Evolutionary conservation across 2,797 vertebrate species (phyloP), one percentile per base, ranked within the genome.

Genomic region (Peromyscus melanophrys): DNA sequence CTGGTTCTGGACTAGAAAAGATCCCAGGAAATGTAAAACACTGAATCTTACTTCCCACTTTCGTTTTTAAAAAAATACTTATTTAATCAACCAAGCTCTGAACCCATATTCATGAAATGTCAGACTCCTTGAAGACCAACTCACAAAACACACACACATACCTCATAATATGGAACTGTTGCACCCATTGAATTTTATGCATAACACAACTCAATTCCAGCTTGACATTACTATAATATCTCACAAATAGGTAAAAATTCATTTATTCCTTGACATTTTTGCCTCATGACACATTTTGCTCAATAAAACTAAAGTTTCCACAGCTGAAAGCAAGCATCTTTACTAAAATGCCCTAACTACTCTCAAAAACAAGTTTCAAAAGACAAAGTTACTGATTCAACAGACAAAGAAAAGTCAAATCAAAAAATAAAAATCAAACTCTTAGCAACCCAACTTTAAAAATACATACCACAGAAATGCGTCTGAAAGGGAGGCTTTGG

Each of bases 401-500:
- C 34, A 94, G 43, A 31, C 87, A 27, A 61, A 89, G 75, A 90
- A 89, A 96, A 96, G 21, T 52, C 21, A 86, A 96, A 89, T 49
- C 0, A 82, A 81, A 71, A 69, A 95, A 96, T 83, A 8, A 65
- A 89, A 89, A 96, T 69, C 57, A 95, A 96, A 63, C 34, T 52
- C 46, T 89, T 88, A 96, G 82, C 57, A 94, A 95, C 93, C 16
- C 29, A 89, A 49, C 27, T 96, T 94, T 59, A 59, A 67, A 97
- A 94, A 88, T 95, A 99, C 99, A 96, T 98, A 99, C 99, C 99
- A 97, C 99, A 99, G 96, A 99, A 99, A 96, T 99, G 99, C 19
- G 98, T 99, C 97, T 99, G 99, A 98, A 99, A 99, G 13, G 99
- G 99, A 95, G 99, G 99, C 0, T 98, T 98, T 89, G 99, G 99